A percentile compares a stretch with the other conserved stretches of the same genome.
These are phyloP conservation scores for Ptilorrhoa leucosticta DNA, from an alignment of 2,113 vertebrate genomes.

Conservation along the genomic window DNA sequence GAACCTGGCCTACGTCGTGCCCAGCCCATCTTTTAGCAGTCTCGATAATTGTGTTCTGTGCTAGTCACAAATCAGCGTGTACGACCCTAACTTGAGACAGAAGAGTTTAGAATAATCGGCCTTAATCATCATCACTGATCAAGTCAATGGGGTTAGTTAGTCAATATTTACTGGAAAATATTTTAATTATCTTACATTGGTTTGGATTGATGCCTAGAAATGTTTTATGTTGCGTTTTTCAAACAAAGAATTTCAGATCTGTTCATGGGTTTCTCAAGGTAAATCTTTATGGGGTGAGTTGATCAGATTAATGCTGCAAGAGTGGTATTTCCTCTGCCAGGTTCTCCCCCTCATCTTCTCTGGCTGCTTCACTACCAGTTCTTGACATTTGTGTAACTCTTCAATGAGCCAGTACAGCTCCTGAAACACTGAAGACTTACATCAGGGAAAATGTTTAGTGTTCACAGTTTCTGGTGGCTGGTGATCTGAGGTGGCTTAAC, in stretches of 20 bases:
- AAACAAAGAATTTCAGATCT: neutral
- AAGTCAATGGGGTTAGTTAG: neutral
- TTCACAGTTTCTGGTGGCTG: neutral
- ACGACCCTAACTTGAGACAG: neutral
- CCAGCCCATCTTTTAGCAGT: neutral
- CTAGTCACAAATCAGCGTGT: neutral
- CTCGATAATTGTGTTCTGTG: neutral
- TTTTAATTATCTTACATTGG: neutral
- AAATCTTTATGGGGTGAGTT: neutral
- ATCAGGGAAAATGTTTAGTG: neutral
- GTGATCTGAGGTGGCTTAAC: neutral
- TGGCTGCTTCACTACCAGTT: neutral
- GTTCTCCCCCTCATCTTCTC: neutral
- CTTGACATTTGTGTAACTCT: neutral
- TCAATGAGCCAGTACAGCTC: neutral
- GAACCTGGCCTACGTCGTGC: accelerated
- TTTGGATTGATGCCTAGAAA: neutral
- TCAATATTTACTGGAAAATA: neutral
- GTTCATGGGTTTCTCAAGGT: neutral
- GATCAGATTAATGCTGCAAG: neutral
- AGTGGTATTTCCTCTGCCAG: neutral
- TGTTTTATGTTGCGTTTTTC: neutral
- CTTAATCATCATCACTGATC: neutral
- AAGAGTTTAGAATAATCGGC: neutral
- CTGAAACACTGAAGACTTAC: neutral